phyloP scores from a whole-genome alignment of 1,140 invertebrate genomes.

The Samia ricini region DNA sequence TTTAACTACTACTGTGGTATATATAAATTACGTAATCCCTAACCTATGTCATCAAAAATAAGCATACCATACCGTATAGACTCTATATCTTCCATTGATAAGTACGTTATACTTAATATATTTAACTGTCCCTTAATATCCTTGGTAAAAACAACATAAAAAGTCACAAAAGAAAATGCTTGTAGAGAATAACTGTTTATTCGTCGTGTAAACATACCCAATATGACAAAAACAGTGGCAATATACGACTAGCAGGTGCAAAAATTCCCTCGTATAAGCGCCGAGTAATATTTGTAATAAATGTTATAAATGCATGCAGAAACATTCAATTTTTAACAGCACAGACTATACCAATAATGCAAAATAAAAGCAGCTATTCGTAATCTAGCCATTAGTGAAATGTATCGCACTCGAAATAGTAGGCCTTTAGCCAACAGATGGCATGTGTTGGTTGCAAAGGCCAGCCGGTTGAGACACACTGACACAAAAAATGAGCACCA shows the following conservation, averaged over 20 bases:
- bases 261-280: background rate
- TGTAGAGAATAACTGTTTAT: background rate
- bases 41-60: too few species aligned
- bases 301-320: background rate
- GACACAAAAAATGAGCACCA: background rate
- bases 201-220: background rate
- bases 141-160: background rate
- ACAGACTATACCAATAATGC: background rate
- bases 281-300: background rate
- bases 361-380: slow-evolving; percentile 34
- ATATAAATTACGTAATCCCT: too few species aligned
- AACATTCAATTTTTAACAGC: background rate
- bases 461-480: slow-evolving; percentile 2
- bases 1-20: too few species aligned
- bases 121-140: background rate
- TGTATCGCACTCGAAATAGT: slow-evolving; percentile 41
- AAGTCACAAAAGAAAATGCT: background rate
- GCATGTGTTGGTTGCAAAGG: slow-evolving; percentile 26
- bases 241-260: background rate
- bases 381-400: slow-evolving; percentile 50
- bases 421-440: slow-evolving; percentile 46
- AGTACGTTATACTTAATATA: too few species aligned
- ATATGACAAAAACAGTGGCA: background rate
- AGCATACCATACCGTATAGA: too few species aligned
- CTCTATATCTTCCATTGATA: too few species aligned